Base-by-base conservation (phyloP, 2,797 vertebrate genomes). In the Odontamblyopus rebecca region DNA sequence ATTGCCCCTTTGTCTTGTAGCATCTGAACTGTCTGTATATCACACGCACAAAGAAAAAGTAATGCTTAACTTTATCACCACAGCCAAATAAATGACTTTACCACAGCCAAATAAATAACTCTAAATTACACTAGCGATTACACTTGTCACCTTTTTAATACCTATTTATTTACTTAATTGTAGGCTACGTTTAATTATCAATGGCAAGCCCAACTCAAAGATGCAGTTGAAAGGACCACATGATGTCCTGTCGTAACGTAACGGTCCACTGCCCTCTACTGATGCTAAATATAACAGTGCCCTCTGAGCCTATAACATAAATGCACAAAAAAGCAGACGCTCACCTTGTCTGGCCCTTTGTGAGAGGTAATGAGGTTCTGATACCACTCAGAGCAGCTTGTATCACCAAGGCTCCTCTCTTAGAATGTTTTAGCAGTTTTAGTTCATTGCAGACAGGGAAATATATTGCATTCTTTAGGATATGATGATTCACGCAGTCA, bases 231-330 rank as follows among this genome's bases (percentile, higher is more conserved):
- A 54, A 19, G 7, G 53, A 23, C 19, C 7, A 54, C 53, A 2
- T n/a, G 3, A 8, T 23, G 53, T 23, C 19, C 51, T 73, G 63
- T 0, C 0, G 13, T 61, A 73, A 70, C 77, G 79, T 61, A 72
- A 70, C 81, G 77, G 70, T 82, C 70, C 82, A 61, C 85, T 82
- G 86, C 88, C 85, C 81, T 80, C 88, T 89, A 59, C 73, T 82
- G 85, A 57, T 72, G 4, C 19, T 53, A 29, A 62, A 0, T 11
- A 1, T n/a, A 5, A 62, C 6, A 53, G 19, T 9, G 19, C 13
- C 44, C 44, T 48, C 44, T 16, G 44, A 15, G 13, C 15, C 15
- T 16, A 48, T 4, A 15, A 48, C 44, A 48, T 3, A 54, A 54
- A n/a, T 19, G 1, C 26, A 29, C 2, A 59, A 4, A 23, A 57